These are phyloP conservation scores for Bubo bubo DNA, from an alignment of 2,113 vertebrate species.

Conservation along the genomic window DNA sequence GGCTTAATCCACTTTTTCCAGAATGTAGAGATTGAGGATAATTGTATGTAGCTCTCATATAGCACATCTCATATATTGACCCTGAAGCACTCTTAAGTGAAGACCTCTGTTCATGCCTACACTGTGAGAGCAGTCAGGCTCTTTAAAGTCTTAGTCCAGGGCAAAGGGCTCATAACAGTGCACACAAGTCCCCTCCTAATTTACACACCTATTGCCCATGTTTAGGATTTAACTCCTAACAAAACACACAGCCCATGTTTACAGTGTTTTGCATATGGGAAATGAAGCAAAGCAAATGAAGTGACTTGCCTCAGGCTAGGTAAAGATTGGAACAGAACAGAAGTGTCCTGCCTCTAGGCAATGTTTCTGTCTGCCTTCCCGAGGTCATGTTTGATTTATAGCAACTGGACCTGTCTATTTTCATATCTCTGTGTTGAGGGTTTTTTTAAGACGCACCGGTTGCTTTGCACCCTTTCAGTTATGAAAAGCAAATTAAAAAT, in stretches of 20 bases:
- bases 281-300: background rate
- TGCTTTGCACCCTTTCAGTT: background rate
- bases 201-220: rapidly evolving
- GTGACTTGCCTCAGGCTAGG: background rate
- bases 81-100: background rate
- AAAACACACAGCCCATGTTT: background rate
- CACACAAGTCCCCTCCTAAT: background rate
- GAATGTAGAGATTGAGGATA: background rate
- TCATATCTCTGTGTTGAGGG: background rate
- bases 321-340: background rate
- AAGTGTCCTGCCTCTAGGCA: background rate
- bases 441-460: background rate
- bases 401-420: background rate
- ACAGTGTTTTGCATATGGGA: background rate
- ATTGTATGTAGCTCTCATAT: background rate
- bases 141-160: background rate
- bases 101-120: background rate
- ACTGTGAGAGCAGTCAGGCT: background rate
- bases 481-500: background rate
- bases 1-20: background rate
- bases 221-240: background rate
- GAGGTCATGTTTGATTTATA: background rate
- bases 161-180: background rate
- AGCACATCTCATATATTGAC: background rate
- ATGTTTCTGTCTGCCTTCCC: background rate